Evolutionary conservation across 2,113 vertebrate genomes (phyloP).

Genomic region (Saccopteryx bilineata): DNA sequence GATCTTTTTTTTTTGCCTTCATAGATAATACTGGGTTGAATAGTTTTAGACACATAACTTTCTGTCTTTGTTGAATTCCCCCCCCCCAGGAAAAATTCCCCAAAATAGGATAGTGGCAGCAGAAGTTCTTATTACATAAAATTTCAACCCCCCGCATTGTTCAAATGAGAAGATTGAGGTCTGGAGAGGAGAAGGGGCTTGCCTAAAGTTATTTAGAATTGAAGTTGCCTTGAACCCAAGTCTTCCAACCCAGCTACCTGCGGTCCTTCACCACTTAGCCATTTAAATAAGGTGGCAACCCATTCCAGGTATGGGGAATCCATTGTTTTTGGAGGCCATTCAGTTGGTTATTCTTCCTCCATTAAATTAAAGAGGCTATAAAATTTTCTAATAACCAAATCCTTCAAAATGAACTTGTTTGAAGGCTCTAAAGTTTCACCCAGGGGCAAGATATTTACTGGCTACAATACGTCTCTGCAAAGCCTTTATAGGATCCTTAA

Average conservation of each 20-base stretch:
- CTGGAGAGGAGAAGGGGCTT: background rate
- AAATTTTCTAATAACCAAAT: constrained; percentile 69
- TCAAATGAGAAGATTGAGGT: background rate
- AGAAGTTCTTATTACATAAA: background rate
- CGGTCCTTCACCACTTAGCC: background rate
- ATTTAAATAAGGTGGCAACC: background rate
- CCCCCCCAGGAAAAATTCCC: background rate
- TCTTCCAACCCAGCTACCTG: background rate
- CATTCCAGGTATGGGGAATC: background rate
- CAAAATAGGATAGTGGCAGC: background rate
- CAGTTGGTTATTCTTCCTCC: constrained; percentile 21
- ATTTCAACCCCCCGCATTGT: background rate
- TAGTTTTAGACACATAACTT: background rate
- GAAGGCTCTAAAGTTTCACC: constrained; percentile 68
- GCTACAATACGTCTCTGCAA: constrained; percentile 71
- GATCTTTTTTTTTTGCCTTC: background rate
- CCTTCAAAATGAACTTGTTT: constrained; percentile 67
- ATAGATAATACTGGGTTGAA: background rate
- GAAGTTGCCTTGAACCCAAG: background rate
- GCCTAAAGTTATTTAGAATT: background rate
- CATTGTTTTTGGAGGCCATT: background rate
- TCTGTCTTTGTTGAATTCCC: background rate
- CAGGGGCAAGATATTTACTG: constrained; percentile 70
- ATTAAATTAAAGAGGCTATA: constrained; percentile 65
- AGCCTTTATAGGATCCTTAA: constrained; percentile 69